Evolutionary conservation across 2,113 vertebrate species (phyloP).

Genomic region (Malurus alboscapulatus): DNA sequence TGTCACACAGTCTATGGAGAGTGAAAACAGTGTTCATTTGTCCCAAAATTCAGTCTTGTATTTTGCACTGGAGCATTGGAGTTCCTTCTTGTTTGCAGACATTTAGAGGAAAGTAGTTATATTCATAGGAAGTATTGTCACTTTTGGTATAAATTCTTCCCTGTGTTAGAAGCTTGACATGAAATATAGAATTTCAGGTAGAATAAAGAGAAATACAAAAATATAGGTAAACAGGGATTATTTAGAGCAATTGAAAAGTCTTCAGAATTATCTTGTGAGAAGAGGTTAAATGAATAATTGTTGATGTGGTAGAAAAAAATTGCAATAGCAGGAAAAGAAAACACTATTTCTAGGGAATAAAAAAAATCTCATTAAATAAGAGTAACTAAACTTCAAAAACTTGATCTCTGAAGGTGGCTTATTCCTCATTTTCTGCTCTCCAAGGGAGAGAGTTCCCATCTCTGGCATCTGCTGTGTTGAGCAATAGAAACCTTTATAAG

Average conservation of each 20-base stretch:
- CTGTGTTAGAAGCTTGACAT: not conserved
- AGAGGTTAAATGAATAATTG: not conserved
- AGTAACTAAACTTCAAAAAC: not conserved
- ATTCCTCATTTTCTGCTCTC: not conserved
- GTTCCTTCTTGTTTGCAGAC: not conserved
- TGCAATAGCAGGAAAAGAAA: not conserved
- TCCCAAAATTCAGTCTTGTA: not conserved
- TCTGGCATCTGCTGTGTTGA: not conserved
- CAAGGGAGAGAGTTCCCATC: not conserved
- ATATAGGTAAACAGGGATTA: not conserved
- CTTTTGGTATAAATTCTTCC: not conserved
- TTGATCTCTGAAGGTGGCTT: not conserved
- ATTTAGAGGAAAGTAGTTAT: not conserved
- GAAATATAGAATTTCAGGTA: not conserved
- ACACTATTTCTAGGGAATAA: not conserved
- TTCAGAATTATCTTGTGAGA: not conserved
- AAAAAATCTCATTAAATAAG: not conserved
- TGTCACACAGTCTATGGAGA: not conserved
- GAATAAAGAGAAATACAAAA: not conserved
- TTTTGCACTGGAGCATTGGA: not conserved
- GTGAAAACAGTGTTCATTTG: not conserved
- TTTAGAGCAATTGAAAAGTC: not conserved
- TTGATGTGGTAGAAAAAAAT: not conserved
- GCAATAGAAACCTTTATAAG: not conserved
- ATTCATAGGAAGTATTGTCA: not conserved